Evolutionary conservation across 2,797 vertebrate species (phyloP).

Genomic region (Ctenopoma kingsleyae): DNA sequence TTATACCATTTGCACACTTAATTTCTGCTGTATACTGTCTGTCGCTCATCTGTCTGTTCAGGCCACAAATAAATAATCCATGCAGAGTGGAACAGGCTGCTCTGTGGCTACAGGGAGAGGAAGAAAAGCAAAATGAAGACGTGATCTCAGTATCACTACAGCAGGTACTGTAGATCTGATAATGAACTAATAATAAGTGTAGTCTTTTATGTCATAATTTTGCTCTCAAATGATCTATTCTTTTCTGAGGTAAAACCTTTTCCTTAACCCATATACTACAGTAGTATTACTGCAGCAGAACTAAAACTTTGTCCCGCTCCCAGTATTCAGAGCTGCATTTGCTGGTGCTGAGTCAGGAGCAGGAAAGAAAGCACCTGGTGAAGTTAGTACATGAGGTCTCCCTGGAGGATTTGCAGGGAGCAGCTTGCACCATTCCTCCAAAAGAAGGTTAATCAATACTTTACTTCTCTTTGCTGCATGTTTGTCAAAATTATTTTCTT

Average conservation of each 20-base stretch:
- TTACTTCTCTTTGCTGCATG: not conserved
- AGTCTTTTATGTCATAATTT: not conserved
- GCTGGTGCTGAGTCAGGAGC: slow-evolving; percentile 81
- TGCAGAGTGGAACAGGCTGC: slow-evolving; percentile 59
- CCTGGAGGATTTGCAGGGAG: slow-evolving; percentile 67
- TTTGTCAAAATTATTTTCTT: not conserved
- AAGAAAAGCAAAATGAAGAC: slow-evolving; percentile 36
- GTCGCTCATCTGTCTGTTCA: slow-evolving; percentile 35
- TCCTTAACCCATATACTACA: not conserved
- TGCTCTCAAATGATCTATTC: not conserved
- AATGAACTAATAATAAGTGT: not conserved
- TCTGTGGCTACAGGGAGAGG: slow-evolving; percentile 59
- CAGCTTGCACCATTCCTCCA: slow-evolving; percentile 12
- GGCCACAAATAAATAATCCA: slow-evolving; percentile 67
- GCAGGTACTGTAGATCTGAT: slow-evolving; percentile 62
- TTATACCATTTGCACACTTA: not conserved
- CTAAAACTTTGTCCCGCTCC: slow-evolving; percentile 34
- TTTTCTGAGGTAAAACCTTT: not conserved
- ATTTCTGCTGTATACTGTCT: not conserved
- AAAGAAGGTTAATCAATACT: slow-evolving; percentile 47
- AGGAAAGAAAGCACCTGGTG: slow-evolving; percentile 80
- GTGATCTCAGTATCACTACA: slow-evolving; percentile 37
- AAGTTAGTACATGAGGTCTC: slow-evolving; percentile 70
- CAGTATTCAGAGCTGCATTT: slow-evolving; percentile 75
- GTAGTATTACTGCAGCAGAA: slow-evolving; percentile 20